Percentiles rank a stretch among this genome's conserved stretches.
Conservation (phyloP, 2,797 vertebrate species). For the Gallinago solitaria region DNA sequence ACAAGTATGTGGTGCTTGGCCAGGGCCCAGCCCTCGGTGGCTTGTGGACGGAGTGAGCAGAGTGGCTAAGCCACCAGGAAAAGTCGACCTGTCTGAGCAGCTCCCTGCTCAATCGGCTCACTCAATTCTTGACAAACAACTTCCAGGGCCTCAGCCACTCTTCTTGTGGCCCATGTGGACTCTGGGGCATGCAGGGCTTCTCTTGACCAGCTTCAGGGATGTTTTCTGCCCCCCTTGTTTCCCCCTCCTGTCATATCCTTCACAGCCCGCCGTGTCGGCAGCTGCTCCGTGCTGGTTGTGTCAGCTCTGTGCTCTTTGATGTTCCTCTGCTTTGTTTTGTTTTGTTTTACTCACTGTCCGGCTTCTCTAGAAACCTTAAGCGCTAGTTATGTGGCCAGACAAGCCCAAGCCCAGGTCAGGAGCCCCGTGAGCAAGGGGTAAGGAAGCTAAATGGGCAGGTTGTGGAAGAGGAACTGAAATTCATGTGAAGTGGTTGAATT, state of each 20-base stretch:
- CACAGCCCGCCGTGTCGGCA: rapidly evolving
- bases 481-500: neutral
- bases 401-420: neutral
- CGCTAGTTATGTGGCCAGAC: neutral
- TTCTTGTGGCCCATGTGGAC: neutral
- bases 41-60: neutral
- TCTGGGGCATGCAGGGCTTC: neutral
- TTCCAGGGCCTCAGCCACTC: neutral
- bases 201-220: rapidly evolving
- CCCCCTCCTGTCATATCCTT: rapidly evolving
- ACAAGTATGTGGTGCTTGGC: neutral
- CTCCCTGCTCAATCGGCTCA: neutral
- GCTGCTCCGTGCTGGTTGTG: neutral
- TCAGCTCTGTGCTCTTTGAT: neutral
- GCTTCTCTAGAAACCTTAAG: neutral
- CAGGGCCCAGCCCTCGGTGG: neutral
- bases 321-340: neutral
- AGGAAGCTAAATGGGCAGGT: conserved; percentile 53
- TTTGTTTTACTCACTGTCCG: neutral
- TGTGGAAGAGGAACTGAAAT: conserved; percentile 5
- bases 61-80: neutral
- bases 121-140: neutral
- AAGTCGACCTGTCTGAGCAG: neutral
- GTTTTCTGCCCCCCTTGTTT: neutral
- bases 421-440: conserved; percentile 41